Percentiles rank a stretch among this genome's conserved stretches.
These are phyloP conservation scores for Cuniculus paca DNA, from an alignment of 2,797 vertebrate species.

Conservation along the genomic window DNA sequence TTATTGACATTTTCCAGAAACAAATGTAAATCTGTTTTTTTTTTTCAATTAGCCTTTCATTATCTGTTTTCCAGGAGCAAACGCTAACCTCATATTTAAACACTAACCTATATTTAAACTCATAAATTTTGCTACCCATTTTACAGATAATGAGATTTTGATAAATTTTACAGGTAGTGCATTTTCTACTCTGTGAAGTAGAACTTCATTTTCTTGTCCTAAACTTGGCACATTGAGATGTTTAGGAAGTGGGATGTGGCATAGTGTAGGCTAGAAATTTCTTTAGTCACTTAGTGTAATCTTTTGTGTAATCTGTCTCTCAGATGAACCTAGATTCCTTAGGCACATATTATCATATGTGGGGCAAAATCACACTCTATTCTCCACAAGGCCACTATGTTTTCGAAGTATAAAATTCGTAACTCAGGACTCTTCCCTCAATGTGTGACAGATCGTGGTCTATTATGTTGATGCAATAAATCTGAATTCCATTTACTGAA, in stretches of 20 bases:
- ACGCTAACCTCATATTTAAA: not conserved
- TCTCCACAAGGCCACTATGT: not conserved
- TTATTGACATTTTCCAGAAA: constrained; percentile 19
- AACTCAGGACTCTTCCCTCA: not conserved
- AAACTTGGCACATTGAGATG: not conserved
- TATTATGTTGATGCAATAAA: not conserved
- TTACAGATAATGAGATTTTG: not conserved
- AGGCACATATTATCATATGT: not conserved
- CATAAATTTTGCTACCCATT: not conserved
- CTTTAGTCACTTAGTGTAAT: not conserved
- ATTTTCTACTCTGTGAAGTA: not conserved
- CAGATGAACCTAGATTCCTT: not conserved
- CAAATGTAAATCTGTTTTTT: not conserved
- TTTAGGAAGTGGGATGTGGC: not conserved
- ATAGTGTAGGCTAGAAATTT: not conserved
- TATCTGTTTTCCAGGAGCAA: constrained; percentile 3
- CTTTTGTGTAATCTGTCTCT: not conserved
- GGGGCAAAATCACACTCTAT: not conserved
- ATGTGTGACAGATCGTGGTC: not conserved
- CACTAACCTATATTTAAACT: not conserved
- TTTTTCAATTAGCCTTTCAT: not conserved
- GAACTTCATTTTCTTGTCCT: not conserved
- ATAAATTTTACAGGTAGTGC: not conserved
- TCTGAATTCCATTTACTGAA: not conserved
- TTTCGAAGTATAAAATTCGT: not conserved